These are phyloP conservation scores for Idaea aversata DNA, from an alignment of 2,888 invertebrate species.

Conservation along the genomic window DNA sequence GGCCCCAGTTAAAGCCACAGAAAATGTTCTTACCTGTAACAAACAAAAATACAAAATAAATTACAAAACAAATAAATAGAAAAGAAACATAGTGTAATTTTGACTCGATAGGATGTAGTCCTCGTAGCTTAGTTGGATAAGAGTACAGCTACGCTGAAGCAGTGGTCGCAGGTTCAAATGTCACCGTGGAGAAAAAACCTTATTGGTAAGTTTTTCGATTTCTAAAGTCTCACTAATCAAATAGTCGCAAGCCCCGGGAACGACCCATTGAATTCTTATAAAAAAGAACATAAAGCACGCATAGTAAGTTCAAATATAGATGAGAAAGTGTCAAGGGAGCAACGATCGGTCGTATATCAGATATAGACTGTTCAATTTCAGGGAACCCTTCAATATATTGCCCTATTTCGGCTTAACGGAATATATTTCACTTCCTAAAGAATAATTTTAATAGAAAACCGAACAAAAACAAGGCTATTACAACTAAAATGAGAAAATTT, in stretches of 20 bases:
- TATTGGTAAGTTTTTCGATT: no score
- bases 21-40: not conserved
- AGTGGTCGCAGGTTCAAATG: no score
- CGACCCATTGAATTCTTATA: no score
- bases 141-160: no score
- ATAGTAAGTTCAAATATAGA: constrained; percentile 3
- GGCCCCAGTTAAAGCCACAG: no score
- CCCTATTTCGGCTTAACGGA: constrained; percentile 22
- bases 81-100: not conserved
- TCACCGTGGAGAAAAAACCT: no score
- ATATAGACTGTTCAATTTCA: constrained; percentile 30
- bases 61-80: not conserved
- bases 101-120: no score
- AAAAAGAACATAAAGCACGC: no score
- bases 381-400: constrained; percentile 22
- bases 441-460: constrained; percentile 21
- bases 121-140: no score
- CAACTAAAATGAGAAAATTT: no score
- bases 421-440: constrained; percentile 23
- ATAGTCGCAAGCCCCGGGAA: no score
- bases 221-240: no score
- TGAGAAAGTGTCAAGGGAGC: constrained; percentile 14
- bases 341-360: constrained; percentile 22
- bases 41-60: not conserved
- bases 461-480: constrained; percentile 8